Base-by-base conservation (phyloP, 2,113 vertebrate genomes). In the Spizaetus ornatus region DNA sequence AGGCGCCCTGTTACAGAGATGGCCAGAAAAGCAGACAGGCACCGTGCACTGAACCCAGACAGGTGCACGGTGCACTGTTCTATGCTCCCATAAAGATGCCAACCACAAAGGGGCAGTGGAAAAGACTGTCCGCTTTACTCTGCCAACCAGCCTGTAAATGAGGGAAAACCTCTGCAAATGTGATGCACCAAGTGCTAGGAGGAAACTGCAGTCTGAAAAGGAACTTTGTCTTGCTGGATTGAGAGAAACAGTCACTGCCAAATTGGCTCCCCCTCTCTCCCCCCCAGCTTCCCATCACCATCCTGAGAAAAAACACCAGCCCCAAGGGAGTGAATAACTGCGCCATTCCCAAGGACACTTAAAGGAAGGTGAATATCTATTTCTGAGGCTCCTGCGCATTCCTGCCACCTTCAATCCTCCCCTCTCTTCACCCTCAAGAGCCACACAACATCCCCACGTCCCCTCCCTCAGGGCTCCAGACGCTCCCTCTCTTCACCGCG, bases 321-420 rank as follows among this genome's bases (percentile, higher is more conserved):
- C 83, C 83, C 45, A 86, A 72, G 78, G 86, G 81, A 95, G 76
- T 4, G 53, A 86, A 45, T 77, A 94, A 84, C 80, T 47, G 40
- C 29, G 1, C 59, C 50, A 27, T 82, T 93, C 71, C 88, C 93
- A 96, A 95, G 95, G 89, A 96, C 85, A 73, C 71, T 91, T 87
- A 88, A 77, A 90, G 84, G 62, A 94, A 95, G 66, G 78, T 26
- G 56, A 95, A 9, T 67, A 70, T 82, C 84, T 87, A 38, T 82
- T 89, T 80, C 89, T 0, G 0, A 86, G 38, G 63, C 58, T 89
- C 69, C 53, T 80, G 62, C 50, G 65, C 79, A 53, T 69, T 94
- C 73, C n/a, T 61, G 36, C 25, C 50, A 81, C 59, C 66, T 95
- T 93, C 82, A 59, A 10, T 73, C 93, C 86, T 86, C 48, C 43